Percentiles rank a stretch among this genome's conserved stretches.
Evolutionary conservation across 2,113 vertebrate species (phyloP).

Genomic region (Pollimyrus isidori): DNA sequence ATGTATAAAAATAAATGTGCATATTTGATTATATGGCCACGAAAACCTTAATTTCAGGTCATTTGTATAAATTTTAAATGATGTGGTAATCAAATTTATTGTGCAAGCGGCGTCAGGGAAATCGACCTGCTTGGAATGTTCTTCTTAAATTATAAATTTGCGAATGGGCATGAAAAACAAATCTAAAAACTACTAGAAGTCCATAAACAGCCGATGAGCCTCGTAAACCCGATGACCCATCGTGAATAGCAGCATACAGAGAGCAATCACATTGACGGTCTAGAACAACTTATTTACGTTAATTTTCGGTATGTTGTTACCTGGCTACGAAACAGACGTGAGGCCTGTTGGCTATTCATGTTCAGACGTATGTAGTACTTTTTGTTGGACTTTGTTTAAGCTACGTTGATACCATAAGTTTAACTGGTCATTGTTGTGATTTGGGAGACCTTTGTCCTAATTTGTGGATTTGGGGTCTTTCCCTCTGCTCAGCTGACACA

Average conservation of each 20-base stretch:
- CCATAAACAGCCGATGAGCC: neutral
- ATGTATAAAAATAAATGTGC: neutral
- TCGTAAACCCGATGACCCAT: neutral
- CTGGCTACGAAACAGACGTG: neutral
- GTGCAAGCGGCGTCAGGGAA: neutral
- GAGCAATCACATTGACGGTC: neutral
- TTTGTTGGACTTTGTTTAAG: neutral
- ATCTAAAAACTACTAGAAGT: neutral
- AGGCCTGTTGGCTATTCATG: neutral
- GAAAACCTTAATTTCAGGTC: neutral
- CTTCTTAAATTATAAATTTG: neutral
- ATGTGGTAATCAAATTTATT: neutral
- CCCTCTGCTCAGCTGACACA: slow-evolving; percentile 47
- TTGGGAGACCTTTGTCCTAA: slow-evolving; percentile 1
- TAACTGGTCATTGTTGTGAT: neutral
- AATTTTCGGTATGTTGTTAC: neutral
- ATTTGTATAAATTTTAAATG: neutral
- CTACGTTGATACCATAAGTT: neutral
- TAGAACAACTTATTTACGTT: neutral
- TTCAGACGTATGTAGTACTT: neutral
- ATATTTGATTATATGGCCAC: neutral
- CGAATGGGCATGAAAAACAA: neutral
- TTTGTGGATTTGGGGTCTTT: slow-evolving; percentile 21
- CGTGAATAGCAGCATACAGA: neutral
- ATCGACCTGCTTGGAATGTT: neutral